Evolutionary conservation across 2,113 vertebrate species (phyloP).

Genomic region (Chamaea fasciata): DNA sequence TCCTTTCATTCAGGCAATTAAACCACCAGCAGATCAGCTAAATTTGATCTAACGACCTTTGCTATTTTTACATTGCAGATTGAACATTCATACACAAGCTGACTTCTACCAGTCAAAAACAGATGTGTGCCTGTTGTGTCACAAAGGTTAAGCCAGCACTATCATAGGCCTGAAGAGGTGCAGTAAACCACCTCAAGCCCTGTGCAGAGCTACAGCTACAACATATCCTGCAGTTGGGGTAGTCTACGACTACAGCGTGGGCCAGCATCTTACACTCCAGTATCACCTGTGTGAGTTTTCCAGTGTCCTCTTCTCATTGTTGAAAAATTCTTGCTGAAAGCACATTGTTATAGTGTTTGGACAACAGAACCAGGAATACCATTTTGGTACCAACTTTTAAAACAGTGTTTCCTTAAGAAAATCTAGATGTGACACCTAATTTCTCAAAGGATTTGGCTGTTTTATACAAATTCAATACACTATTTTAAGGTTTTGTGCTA

Average conservation of each 20-base stretch:
- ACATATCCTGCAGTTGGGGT: fast-evolving
- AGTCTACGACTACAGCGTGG: background rate
- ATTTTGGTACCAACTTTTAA: background rate
- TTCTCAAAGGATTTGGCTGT: constrained; percentile 25
- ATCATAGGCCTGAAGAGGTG: background rate
- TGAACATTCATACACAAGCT: background rate
- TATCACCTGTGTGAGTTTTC: background rate
- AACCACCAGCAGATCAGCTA: background rate
- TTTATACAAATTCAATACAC: constrained; percentile 40
- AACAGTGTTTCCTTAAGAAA: background rate
- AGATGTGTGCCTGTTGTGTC: background rate
- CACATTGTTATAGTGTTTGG: background rate
- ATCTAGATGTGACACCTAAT: background rate
- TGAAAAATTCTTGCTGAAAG: background rate
- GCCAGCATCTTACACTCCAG: background rate
- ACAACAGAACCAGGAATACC: background rate
- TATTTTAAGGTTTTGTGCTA: constrained; percentile 37
- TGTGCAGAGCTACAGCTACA: fast-evolving
- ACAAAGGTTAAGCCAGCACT: background rate
- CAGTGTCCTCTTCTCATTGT: background rate
- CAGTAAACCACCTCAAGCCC: background rate
- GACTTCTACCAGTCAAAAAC: background rate
- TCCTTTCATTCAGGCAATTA: background rate
- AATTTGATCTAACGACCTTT: background rate
- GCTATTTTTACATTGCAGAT: background rate